Conservation (phyloP, 2,797 vertebrate genomes). For the Characodon lateralis region DNA sequence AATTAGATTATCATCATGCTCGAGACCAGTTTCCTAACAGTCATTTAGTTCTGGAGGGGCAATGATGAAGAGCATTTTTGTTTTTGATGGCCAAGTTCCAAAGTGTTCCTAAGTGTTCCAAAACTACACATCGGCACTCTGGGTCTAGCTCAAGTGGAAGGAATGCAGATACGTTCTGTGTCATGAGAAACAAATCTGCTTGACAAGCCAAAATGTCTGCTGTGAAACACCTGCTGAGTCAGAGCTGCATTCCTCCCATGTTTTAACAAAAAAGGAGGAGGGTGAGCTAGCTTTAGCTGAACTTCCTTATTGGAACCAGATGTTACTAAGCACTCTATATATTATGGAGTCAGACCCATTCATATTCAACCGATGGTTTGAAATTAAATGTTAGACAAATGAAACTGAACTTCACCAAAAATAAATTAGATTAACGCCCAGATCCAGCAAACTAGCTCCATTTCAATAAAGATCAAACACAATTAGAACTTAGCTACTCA, state of each 20-base stretch:
- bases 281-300: background rate
- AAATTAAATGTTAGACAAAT: background rate
- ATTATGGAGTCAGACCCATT: background rate
- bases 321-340: background rate
- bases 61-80: background rate
- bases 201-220: slow-evolving; percentile 15
- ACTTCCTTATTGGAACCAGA: slow-evolving; percentile 12
- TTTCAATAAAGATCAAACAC: background rate
- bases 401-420: background rate
- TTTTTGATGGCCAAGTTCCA: background rate
- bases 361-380: background rate
- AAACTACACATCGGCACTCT: slow-evolving; percentile 5
- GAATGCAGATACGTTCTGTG: slow-evolving; percentile 5
- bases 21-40: background rate
- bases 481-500: background rate
- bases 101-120: background rate
- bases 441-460: background rate
- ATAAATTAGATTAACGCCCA: background rate
- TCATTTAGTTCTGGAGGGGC: background rate
- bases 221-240: slow-evolving; percentile 26
- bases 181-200: background rate
- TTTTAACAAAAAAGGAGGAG: background rate
- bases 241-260: slow-evolving; percentile 7
- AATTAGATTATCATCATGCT: background rate
- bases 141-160: slow-evolving; percentile 7